Percentiles rank a stretch among this genome's conserved stretches.
Evolutionary conservation across 2,888 invertebrate species (phyloP).

Genomic region (Tubulanus polymorphus): DNA sequence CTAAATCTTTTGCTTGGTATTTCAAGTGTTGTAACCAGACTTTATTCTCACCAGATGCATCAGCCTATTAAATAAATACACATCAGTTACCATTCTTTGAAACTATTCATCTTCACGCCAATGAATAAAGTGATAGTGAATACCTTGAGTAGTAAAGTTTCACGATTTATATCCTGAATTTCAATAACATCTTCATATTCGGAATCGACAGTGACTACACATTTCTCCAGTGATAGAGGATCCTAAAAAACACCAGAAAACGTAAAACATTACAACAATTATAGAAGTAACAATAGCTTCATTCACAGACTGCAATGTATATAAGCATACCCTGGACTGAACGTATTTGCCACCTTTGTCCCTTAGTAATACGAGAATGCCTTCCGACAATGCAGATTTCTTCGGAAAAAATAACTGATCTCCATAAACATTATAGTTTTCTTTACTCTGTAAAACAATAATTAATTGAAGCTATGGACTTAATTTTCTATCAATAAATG

Average conservation of each 20-base stretch:
- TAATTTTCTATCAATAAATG: no score
- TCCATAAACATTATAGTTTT: conserved; percentile 9
- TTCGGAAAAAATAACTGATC: conserved; percentile 55
- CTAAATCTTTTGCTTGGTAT: conserved; percentile 85
- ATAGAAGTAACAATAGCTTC: background rate
- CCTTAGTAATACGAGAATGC: conserved; percentile 79
- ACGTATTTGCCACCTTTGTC: conserved; percentile 87
- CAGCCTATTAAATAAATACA: conserved; percentile 66
- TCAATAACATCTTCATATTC: conserved; percentile 93
- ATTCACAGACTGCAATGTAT: background rate
- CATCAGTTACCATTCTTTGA: no score
- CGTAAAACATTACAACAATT: background rate
- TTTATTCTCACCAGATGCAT: conserved; percentile 78
- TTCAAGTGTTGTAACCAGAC: conserved; percentile 87
- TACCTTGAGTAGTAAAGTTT: conserved; percentile 92
- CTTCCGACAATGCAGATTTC: conserved; percentile 70
- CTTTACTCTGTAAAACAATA: conserved; percentile 25
- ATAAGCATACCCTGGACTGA: conserved; percentile 64
- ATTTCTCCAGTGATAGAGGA: conserved; percentile 83
- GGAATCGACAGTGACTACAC: conserved; percentile 84
- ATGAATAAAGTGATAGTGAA: no score
- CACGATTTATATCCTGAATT: conserved; percentile 88
- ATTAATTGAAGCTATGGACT: no score
- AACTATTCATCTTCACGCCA: no score
- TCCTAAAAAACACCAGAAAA: conserved; percentile 58